Base-by-base conservation (phyloP, 2,113 vertebrate genomes). In the Macaca mulatta region DNA sequence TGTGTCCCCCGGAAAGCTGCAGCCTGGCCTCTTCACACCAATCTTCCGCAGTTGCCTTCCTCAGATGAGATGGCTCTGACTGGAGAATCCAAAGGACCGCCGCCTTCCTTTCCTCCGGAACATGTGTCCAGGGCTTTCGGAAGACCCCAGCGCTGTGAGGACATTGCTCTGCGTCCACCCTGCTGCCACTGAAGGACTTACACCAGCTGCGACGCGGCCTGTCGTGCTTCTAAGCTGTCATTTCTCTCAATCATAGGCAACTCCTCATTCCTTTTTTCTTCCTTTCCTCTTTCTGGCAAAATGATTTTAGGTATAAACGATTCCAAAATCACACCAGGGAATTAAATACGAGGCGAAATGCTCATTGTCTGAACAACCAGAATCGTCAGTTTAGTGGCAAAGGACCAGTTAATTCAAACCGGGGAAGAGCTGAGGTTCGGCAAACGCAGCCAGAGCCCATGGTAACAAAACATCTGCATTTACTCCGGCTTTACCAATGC, bases 141-240 rank as follows among this genome's bases (percentile, higher is more conserved):
- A 8, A 35, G 75, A 20, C n/a, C 5, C 35, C 9, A 2, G 0
- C 0, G 0, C 3, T 0, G 11, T 0, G 16, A 8, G 0, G 16
- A 18, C 13, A 0, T 27, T 18, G 13, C 20, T 6, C 9, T 6
- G 20, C 0, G 1, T 11, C 12, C 43, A 52, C 45, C n/a, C 2
- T 6, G 8, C 48, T 13, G 48, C 25, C 6, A 0, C 7, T 2
- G 13, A 6, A 2, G 0, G 5, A 7, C 30, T 18, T 5, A 16
- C 40, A 13, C 13, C 6, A 1, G 4, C 79, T 1, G 2, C 0
- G 6, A 32, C 2, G n/a, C 14, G 2, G 8, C 32, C 1, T 5
- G 11, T 16, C 2, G 5, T 10, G 12, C 18, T 25, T n/a, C 43
- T 0, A 3, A 43, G 6, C 23, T 14, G 55, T 5, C 1, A 0